Conservation (phyloP, 2,113 vertebrate species). For the Puntigrus tetrazona region DNA sequence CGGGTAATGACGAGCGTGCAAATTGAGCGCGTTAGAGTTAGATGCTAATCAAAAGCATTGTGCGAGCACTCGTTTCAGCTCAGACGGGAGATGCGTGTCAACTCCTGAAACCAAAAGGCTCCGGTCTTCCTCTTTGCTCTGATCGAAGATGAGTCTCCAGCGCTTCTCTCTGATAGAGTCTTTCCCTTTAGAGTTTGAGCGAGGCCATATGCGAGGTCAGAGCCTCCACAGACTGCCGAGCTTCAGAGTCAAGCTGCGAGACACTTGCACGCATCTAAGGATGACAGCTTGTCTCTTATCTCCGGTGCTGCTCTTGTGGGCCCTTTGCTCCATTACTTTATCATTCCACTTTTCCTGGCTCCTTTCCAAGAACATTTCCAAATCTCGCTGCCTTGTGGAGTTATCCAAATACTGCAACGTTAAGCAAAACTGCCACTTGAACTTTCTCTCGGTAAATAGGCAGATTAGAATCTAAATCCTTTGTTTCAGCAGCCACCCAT, state of each 20-base stretch:
- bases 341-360: conserved; percentile 22
- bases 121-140: conserved; percentile 28
- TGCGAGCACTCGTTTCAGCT: background rate
- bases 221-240: conserved; percentile 59
- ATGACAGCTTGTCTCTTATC: conserved; percentile 62
- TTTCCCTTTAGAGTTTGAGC: conserved; percentile 55
- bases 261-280: conserved; percentile 45
- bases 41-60: conserved; percentile 57
- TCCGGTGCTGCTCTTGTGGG: conserved; percentile 40
- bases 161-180: conserved; percentile 20
- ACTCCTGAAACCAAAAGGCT: conserved; percentile 22
- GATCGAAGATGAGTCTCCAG: conserved; percentile 18
- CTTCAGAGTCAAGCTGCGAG: conserved; percentile 45
- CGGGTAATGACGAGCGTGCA: conserved; percentile 14
- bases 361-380: conserved; percentile 30
- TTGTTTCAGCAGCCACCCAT: conserved; percentile 5
- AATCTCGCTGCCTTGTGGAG: background rate
- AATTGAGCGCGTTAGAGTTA: background rate
- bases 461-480: conserved; percentile 15
- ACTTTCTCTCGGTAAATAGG: background rate
- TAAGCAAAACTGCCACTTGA: conserved; percentile 38
- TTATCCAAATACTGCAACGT: conserved; percentile 10
- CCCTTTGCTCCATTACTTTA: conserved; percentile 35
- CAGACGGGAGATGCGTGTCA: background rate
- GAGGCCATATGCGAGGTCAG: conserved; percentile 47